Percentiles rank a stretch among this genome's conserved stretches.
Conservation (phyloP, 1,140 invertebrate genomes). For the Papilio aristodemus region DNA sequence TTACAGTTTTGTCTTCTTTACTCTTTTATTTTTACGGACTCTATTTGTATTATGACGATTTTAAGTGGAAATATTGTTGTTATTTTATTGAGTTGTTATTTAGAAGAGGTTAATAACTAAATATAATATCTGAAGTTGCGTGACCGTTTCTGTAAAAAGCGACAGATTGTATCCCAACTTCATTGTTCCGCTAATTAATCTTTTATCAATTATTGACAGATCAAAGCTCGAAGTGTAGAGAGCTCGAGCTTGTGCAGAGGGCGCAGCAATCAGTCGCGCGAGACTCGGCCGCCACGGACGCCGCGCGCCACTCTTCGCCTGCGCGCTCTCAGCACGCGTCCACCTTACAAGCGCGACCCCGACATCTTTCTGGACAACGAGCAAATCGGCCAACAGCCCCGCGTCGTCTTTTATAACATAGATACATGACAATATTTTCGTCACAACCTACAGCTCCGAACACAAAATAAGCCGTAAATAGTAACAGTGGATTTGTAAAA, state of each 20-base stretch:
- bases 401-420: neutral
- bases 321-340: conserved; percentile 26
- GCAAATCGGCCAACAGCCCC: conserved; percentile 45
- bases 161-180: too few species aligned
- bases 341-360: conserved; percentile 58
- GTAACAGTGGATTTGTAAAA: neutral
- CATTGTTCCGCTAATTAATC: too few species aligned
- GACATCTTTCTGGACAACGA: conserved; percentile 55
- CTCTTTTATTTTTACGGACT: too few species aligned
- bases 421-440: neutral
- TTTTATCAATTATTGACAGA: neutral
- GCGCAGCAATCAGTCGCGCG: neutral
- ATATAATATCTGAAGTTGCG: too few species aligned
- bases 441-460: neutral
- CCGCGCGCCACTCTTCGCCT: neutral
- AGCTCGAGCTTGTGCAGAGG: neutral
- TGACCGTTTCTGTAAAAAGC: too few species aligned
- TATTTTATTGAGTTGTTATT: too few species aligned
- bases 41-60: too few species aligned
- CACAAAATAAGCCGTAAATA: neutral
- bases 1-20: too few species aligned
- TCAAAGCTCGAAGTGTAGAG: conserved; percentile 14
- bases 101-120: too few species aligned
- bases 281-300: neutral
- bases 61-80: too few species aligned